Evolutionary conservation across 2,888 invertebrate species (phyloP).

Genomic region (Stenodema calcarata): DNA sequence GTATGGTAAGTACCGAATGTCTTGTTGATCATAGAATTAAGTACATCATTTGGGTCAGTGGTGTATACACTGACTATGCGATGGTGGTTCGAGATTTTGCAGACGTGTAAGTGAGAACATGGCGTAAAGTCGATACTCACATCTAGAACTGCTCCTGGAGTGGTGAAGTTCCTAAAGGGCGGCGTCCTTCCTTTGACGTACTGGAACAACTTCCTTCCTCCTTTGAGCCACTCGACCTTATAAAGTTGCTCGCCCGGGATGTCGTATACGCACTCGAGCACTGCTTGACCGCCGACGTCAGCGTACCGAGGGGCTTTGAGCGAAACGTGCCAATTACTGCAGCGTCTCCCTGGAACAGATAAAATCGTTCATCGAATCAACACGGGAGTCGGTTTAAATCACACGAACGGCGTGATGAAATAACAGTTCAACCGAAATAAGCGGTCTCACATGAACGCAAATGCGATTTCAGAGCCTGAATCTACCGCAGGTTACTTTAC

Average conservation of each 20-base stretch:
- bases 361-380: background rate
- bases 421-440: no score
- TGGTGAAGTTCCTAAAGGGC: constrained; percentile 70
- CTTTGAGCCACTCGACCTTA: constrained; percentile 78
- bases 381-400: no score
- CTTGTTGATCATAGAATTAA: no score
- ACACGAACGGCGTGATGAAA: no score
- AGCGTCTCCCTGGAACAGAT: constrained; percentile 50
- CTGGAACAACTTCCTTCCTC: constrained; percentile 78
- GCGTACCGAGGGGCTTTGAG: constrained; percentile 76
- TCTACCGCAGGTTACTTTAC: no score
- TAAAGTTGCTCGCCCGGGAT: constrained; percentile 76
- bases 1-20: no score
- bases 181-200: constrained; percentile 79
- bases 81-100: no score
- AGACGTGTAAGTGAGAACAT: no score
- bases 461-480: no score
- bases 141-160: constrained; percentile 76
- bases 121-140: constrained; percentile 66
- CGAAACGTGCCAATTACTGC: constrained; percentile 66
- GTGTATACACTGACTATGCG: no score
- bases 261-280: constrained; percentile 77
- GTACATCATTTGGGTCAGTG: no score
- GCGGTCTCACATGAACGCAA: no score
- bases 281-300: constrained; percentile 73